phyloP scores from a whole-genome alignment of 2,113 vertebrate genomes.

The human (Homo sapiens) region GRCh38 chr7:72535501-72536000 shows the following conservation, averaged over 20 bases:
- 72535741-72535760: conserved; percentile 6
- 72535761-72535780: conserved; percentile 1
- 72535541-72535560: too few relatives aligned
- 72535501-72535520: too few relatives aligned
- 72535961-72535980: conserved; percentile 59
- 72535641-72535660: too few relatives aligned
- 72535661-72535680: not conserved
- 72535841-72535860: conserved; percentile 1
- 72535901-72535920: conserved; percentile 42
- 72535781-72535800: not conserved
- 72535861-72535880: conserved; percentile 36
- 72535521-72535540: too few relatives aligned
- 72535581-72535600: too few relatives aligned
- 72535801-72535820: conserved; percentile 34
- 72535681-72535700: not conserved
- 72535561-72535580: too few relatives aligned
- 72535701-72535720: not conserved
- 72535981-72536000: conserved; percentile 54
- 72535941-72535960: not conserved
- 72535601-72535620: too few relatives aligned
- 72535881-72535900: conserved; percentile 48
- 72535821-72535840: not conserved
- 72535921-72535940: conserved; percentile 47
- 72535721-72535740: not conserved
- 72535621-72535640: too few relatives aligned